Evolutionary conservation across 1,140 invertebrate genomes (phyloP), one percentile per base, ranked within the genome.

Genomic region (Halyomorpha halys): DNA sequence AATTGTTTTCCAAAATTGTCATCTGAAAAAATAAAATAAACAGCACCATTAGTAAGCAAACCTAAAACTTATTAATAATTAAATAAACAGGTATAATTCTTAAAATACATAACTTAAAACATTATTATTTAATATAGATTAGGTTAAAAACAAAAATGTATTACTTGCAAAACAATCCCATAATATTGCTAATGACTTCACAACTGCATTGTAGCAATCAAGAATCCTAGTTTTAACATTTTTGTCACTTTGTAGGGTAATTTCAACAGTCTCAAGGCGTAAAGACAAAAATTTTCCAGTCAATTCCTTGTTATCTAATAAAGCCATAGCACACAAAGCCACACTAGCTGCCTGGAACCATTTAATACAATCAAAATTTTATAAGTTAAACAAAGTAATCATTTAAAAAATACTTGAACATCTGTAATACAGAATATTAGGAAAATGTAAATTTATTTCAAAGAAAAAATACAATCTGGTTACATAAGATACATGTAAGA

Each of bases 211-310:
- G 21, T 60, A 44, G 34, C 59, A 39, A 15, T 60, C 59, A 44
- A 60, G 15, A 39, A 60, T 60, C n/a, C 59, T 60, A 13, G 59
- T 19, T 60, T 60, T 60, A 18, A 60, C 59, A 60, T 60, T 44
- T n/a, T 25, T 23, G 25, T 60, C 44, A 44, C n/a, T 23, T 27
- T 59, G 54, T 3, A 60, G 25, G 11, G 27, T 19, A 9, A 18
- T 44, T 44, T 60, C 44, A 39, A 60, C 30, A 18, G 59, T 23
- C 18, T 60, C 30, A 6, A 44, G 15, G 3, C 59, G 25, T 44
- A 60, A 23, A 1, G 25, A 34, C 16, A 60, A 25, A 18, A 44
- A 25, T 18, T 44, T 44, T 8, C 3, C n/a, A n/a, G 19, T 44
- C 16, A 60, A 30, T 16, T 34, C 30, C n/a, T 44, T 60, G 16